A percentile compares a stretch with the other conserved stretches of the same genome.
Evolutionary conservation across 2,113 vertebrate species (phyloP).

Genomic region (Pterophyllum scalare): DNA sequence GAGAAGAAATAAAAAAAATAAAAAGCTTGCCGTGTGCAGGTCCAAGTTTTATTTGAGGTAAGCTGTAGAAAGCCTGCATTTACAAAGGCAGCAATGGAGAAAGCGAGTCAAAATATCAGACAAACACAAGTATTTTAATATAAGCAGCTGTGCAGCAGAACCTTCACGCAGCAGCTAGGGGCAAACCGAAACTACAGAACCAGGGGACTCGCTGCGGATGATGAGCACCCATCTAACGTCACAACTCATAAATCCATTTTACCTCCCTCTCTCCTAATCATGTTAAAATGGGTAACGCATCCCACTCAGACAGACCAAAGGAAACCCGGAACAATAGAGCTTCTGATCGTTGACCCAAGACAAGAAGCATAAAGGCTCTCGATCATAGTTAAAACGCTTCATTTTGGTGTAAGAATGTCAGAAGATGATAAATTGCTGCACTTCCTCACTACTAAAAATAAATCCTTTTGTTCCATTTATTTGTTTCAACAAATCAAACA

Average conservation of each 20-base stretch:
- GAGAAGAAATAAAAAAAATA: background rate
- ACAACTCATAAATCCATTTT: no score
- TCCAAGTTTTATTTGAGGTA: constrained; percentile 26
- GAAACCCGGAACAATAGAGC: background rate
- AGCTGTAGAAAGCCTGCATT: constrained; percentile 21
- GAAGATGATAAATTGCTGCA: background rate
- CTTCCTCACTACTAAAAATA: background rate
- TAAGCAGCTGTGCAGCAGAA: background rate
- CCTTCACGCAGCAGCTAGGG: no score
- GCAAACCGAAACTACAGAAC: no score
- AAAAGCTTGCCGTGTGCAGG: background rate
- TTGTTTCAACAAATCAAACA: background rate
- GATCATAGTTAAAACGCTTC: background rate
- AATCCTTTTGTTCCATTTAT: background rate
- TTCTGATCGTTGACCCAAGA: background rate
- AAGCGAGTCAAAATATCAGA: constrained; percentile 61
- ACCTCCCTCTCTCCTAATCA: no score
- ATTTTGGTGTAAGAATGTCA: background rate
- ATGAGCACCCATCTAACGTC: no score
- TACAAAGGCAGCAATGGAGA: constrained; percentile 46
- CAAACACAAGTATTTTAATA: background rate
- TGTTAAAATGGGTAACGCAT: no score
- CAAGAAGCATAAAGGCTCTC: background rate
- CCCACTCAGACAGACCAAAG: background rate
- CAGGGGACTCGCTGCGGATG: no score